Evolutionary conservation across 2,888 invertebrate genomes (phyloP).

Genomic region (Tachina lurida): DNA sequence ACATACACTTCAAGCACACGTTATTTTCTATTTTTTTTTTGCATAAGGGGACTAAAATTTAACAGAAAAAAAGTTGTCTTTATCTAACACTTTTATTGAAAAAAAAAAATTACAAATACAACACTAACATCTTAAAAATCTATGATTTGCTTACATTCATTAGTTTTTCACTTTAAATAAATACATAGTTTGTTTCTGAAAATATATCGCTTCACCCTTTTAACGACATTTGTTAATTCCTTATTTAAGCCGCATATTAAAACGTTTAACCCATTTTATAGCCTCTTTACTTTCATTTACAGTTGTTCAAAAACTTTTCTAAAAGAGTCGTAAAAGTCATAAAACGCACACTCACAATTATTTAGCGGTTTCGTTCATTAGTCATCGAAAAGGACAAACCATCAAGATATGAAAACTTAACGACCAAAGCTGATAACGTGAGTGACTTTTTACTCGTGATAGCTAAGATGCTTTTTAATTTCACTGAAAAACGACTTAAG

Average conservation of each 20-base stretch:
- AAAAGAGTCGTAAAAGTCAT: constrained; percentile 21
- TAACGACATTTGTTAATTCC: neutral
- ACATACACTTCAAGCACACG: too few species aligned
- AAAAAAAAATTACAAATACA: too few species aligned
- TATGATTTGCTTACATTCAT: too few species aligned
- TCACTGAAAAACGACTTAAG: too few species aligned
- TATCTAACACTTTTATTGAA: too few species aligned
- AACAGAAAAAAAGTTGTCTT: too few species aligned
- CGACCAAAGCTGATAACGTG: constrained; percentile 1
- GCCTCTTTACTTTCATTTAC: neutral
- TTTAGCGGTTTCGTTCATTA: constrained; percentile 71
- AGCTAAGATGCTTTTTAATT: too few species aligned
- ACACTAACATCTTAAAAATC: too few species aligned
- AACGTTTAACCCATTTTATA: constrained; percentile 62
- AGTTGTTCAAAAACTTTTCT: constrained; percentile 32
- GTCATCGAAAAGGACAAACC: constrained; percentile 54
- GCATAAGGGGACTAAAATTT: too few species aligned
- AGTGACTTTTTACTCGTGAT: neutral
- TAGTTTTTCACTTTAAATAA: too few species aligned
- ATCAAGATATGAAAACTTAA: constrained; percentile 54
- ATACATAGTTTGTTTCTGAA: neutral
- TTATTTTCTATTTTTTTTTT: too few species aligned
- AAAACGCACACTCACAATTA: constrained; percentile 55
- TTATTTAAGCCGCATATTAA: constrained; percentile 29
- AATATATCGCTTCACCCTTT: neutral